A percentile compares a stretch with the other conserved stretches of the same genome.
phyloP scores from a whole-genome alignment of 2,888 invertebrate species.

The Sminthurides aquaticus region DNA sequence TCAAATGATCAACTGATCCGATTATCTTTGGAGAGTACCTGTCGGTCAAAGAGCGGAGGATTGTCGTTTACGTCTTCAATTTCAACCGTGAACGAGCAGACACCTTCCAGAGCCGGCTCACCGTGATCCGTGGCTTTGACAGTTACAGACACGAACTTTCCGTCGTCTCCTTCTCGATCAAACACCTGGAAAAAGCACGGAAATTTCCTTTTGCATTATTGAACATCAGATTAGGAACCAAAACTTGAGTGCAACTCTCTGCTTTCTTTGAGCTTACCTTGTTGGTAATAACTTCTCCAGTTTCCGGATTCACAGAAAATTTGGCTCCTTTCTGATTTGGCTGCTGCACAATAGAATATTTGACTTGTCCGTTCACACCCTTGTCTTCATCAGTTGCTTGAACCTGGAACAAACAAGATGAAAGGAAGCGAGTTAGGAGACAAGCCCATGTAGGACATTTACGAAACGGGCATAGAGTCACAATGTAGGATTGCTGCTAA shows the following conservation, averaged over 20 bases:
- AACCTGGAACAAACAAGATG: slow-evolving; percentile 43
- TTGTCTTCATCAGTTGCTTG: slow-evolving; percentile 93
- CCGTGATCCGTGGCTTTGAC: slow-evolving; percentile 98
- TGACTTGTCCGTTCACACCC: slow-evolving; percentile 89
- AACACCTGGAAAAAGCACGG: slow-evolving; percentile 57
- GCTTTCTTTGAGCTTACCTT: slow-evolving; percentile 52
- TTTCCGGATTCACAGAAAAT: slow-evolving; percentile 90
- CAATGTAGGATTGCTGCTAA: too few relatives aligned
- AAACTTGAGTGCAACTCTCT: not conserved
- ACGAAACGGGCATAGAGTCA: too few relatives aligned
- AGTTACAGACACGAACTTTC: slow-evolving; percentile 91
- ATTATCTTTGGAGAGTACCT: slow-evolving; percentile 45
- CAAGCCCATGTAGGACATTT: too few relatives aligned
- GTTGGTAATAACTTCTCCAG: slow-evolving; percentile 88
- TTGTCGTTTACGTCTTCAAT: slow-evolving; percentile 59
- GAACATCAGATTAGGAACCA: slow-evolving; percentile 1
- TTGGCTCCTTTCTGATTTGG: slow-evolving; percentile 91
- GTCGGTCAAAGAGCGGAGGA: slow-evolving; percentile 86
- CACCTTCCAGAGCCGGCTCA: slow-evolving; percentile 93
- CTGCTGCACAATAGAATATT: slow-evolving; percentile 94
- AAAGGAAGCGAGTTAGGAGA: too few relatives aligned
- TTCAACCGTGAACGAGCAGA: slow-evolving; percentile 96
- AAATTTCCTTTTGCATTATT: too few relatives aligned
- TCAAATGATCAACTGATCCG: too few relatives aligned
- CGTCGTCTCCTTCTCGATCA: slow-evolving; percentile 93